Conservation (phyloP, 2,797 vertebrate genomes). For the Lagocephalus sceleratus region DNA sequence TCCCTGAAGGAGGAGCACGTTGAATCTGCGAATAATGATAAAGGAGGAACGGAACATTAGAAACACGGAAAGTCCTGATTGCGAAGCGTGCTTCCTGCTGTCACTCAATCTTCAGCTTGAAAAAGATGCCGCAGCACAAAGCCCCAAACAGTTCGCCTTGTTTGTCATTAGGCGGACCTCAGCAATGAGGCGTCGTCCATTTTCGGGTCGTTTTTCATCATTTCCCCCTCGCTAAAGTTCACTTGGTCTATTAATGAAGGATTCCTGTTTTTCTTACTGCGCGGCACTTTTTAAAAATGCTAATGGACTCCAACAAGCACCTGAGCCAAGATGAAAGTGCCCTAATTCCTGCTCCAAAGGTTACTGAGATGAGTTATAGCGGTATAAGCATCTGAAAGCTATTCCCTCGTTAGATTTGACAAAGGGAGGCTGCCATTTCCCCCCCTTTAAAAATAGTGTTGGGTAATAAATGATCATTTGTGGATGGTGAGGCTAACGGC, state of each 20-base stretch:
- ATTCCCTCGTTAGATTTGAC: constrained; percentile 84
- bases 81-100: constrained; percentile 31
- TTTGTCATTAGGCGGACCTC: constrained; percentile 13
- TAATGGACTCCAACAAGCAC: constrained; percentile 77
- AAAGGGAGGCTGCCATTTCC: constrained; percentile 81
- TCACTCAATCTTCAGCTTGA: constrained; percentile 30
- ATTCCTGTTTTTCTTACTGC: constrained; percentile 63
- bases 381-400: constrained; percentile 81
- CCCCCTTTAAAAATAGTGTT: constrained; percentile 82
- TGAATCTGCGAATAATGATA: constrained; percentile 75
- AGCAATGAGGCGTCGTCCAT: constrained; percentile 17
- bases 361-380: constrained; percentile 81
- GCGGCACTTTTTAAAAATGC: constrained; percentile 76
- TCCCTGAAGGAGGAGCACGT: constrained; percentile 74
- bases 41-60: constrained; percentile 66
- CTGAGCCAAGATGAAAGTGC: constrained; percentile 79
- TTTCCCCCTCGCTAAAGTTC: constrained; percentile 67
- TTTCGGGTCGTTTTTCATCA: constrained; percentile 51
- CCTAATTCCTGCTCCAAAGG: constrained; percentile 85
- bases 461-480: constrained; percentile 84
- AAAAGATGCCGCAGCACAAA: constrained; percentile 3
- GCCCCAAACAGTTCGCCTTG: constrained; percentile 5
- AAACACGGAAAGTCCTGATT: constrained; percentile 56
- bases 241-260: constrained; percentile 63
- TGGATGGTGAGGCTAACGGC: constrained; percentile 72